Conservation (phyloP, 2,113 vertebrate species). For the Coryphaenoides rupestris region DNA sequence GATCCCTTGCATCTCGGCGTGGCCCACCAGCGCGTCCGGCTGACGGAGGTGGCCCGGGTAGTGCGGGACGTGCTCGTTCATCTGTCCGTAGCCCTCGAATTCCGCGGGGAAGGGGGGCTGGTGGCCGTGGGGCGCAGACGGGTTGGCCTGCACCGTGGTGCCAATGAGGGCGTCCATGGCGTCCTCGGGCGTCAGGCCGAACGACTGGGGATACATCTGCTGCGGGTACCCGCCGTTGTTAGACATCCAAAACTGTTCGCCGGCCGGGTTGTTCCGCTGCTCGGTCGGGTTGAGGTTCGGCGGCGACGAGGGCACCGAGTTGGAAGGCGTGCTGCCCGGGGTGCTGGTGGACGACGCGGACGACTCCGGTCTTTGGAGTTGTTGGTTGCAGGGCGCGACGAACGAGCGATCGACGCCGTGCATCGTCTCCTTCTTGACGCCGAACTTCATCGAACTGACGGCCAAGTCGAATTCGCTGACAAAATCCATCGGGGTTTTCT, state of each 20-base stretch:
- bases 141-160: conserved; percentile 76
- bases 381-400: conserved; percentile 87
- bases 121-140: conserved; percentile 79
- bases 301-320: conserved; percentile 93
- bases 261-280: conserved; percentile 87
- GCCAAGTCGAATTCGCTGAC: conserved; percentile 85
- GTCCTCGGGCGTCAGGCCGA: conserved; percentile 94
- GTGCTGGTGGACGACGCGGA: conserved; percentile 93
- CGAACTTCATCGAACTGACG: conserved; percentile 90
- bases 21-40: conserved; percentile 70
- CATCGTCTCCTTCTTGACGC: conserved; percentile 93
- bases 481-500: conserved; percentile 90
- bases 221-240: conserved; percentile 89
- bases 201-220: conserved; percentile 89
- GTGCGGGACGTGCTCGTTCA: conserved; percentile 66
- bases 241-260: conserved; percentile 94
- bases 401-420: conserved; percentile 86
- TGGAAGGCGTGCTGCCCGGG: conserved; percentile 95
- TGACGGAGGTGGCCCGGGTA: conserved; percentile 63
- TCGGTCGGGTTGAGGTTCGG: conserved; percentile 91
- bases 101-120: conserved; percentile 80
- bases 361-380: conserved; percentile 92
- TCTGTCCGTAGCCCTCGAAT: conserved; percentile 69
- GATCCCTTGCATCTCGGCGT: conserved; percentile 73
- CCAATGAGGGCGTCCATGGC: conserved; percentile 94